Base-by-base conservation (phyloP, 1,140 invertebrate species). In the Scaptomyza hsui region DNA sequence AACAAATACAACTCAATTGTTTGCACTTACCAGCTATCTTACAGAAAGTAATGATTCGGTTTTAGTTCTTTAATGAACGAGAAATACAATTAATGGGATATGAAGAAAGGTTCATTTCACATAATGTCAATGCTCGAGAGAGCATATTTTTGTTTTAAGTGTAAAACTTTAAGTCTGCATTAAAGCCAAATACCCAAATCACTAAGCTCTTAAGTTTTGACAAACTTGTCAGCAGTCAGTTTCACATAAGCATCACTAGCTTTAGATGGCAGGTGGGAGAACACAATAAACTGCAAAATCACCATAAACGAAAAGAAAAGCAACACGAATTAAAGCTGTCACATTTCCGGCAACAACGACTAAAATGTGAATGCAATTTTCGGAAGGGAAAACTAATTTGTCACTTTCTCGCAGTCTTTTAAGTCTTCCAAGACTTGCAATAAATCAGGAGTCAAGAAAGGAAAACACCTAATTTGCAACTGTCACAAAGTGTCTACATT, bases 1-100 rank as follows among this genome's bases (percentile, higher is more conserved):
- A 19, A 49, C 44, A 60, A 60, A 60, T 26, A 49, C 19, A 49
- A 21, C 3, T 45, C 9, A 32, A 24, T 45, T 51, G 35, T 42
- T 24, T 19, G 13, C 48, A 35, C 26, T 52, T 52, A 41, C 18
- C 26, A 53, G 60, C 16, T 45, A 29, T 41, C 24, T 7, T 12
- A 41, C 19, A n/a, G 1, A 19, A 10, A 42, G 52, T 55, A 42
- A 26, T 26, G 13, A 16, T 21, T 42, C 21, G 16, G 21, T 6
- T 37, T 0, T 7, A 26, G 37, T 16, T 21, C 9, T 16, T 42
- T 24, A 26, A 12, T 42, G 24, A 1, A 2, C 5, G 32, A 19
- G 16, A 35, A 19, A 19, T 21, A 12, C 10, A 10, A 37, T 21
- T 52, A 52, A 21, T 52, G 5, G 6, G 4, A 16, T 6, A 19